phyloP scores from a whole-genome alignment of 2,888 invertebrate species.

The Yponomeuta evonymella region DNA sequence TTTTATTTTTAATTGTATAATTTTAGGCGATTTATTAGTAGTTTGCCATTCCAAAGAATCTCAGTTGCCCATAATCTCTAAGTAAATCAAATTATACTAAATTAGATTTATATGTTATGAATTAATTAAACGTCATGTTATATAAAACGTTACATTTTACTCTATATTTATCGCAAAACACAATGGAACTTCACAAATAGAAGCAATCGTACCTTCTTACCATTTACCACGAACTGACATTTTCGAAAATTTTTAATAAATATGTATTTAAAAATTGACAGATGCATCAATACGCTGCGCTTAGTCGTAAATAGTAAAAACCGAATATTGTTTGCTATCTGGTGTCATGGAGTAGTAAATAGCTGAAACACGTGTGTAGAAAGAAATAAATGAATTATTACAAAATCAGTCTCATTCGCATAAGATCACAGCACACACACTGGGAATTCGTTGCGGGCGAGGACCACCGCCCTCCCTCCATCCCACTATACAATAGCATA shows the following conservation, averaged over 20 bases:
- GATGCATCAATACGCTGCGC: background rate
- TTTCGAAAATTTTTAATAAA: background rate
- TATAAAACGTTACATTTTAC: constrained; percentile 47
- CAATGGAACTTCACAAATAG: constrained; percentile 25
- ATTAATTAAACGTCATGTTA: constrained; percentile 58
- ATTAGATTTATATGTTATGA: constrained; percentile 59
- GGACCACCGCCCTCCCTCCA: constrained; percentile 60
- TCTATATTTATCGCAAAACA: constrained; percentile 13
- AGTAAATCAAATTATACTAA: constrained; percentile 48
- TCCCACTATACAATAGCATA: constrained; percentile 52
- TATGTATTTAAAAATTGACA: constrained; percentile 8
- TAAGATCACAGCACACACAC: constrained; percentile 75
- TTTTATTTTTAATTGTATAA: background rate
- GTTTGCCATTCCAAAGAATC: background rate
- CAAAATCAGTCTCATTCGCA: constrained; percentile 75
- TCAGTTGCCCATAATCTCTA: constrained; percentile 11
- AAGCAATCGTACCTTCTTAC: constrained; percentile 65
- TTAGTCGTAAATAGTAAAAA: constrained; percentile 11
- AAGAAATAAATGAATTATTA: constrained; percentile 41
- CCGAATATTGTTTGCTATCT: background rate
- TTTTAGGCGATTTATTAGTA: background rate
- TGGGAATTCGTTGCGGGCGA: constrained; percentile 71
- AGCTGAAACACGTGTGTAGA: constrained; percentile 40
- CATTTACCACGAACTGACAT: background rate
- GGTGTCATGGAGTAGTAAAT: background rate